Evolutionary conservation across 2,797 vertebrate species (phyloP).

Genomic region (Falco concolor): DNA sequence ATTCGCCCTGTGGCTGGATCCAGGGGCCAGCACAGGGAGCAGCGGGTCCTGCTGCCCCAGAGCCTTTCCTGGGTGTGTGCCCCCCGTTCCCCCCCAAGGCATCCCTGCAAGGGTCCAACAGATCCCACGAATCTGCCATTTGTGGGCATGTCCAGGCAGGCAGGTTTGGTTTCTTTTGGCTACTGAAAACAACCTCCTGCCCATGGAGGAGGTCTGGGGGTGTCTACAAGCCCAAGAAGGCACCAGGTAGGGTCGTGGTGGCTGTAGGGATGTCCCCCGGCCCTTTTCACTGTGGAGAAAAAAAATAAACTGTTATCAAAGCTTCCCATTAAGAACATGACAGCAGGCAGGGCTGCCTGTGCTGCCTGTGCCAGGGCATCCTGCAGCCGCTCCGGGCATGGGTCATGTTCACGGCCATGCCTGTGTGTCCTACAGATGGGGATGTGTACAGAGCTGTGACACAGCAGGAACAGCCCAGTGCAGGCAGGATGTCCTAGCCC

Average conservation of each 20-base stretch:
- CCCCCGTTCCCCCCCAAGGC: background rate
- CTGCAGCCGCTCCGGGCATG: background rate
- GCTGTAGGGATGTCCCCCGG: background rate
- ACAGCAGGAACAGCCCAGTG: rapidly evolving
- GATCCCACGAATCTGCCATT: background rate
- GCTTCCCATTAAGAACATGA: background rate
- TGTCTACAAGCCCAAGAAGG: background rate
- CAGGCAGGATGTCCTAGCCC: background rate
- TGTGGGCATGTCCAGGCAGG: background rate
- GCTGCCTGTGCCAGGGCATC: background rate
- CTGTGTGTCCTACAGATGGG: background rate
- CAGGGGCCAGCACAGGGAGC: background rate
- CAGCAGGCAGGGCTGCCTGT: background rate
- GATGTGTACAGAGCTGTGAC: background rate
- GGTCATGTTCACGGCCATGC: rapidly evolving
- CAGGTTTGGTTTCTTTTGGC: background rate
- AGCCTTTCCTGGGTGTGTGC: background rate
- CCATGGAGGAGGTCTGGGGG: background rate
- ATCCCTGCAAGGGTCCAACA: background rate
- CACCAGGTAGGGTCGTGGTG: background rate
- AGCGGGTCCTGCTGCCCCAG: rapidly evolving
- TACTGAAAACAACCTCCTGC: background rate
- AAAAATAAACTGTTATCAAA: background rate
- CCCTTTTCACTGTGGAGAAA: background rate
- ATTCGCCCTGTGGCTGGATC: rapidly evolving